Percentiles rank a stretch among this genome's conserved stretches.
Evolutionary conservation across 53 echinoderm and acorn worm species (phyloP).

Genomic region (Holothuria leucospilota): DNA sequence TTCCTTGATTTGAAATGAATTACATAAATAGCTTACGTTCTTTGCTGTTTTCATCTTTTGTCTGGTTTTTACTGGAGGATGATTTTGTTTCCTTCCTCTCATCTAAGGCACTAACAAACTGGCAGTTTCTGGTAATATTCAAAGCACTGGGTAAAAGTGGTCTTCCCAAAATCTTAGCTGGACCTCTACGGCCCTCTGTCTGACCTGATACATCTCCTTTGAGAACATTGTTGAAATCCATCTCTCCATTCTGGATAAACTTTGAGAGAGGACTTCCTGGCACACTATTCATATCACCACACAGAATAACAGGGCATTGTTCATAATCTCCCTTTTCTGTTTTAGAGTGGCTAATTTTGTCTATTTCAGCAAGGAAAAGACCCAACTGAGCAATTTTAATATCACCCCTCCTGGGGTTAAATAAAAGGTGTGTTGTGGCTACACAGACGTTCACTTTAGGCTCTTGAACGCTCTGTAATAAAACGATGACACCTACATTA

Average conservation of each 20-base stretch:
- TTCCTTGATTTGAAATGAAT: too few relatives aligned
- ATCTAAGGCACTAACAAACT: constrained; percentile 51
- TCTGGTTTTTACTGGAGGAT: background rate
- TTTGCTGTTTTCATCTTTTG: background rate
- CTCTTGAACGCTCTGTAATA: constrained; percentile 59
- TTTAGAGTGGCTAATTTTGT: constrained; percentile 63
- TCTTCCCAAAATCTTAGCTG: constrained; percentile 38
- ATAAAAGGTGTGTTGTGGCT: constrained; percentile 94
- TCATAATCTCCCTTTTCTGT: background rate
- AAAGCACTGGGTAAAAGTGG: constrained; percentile 75
- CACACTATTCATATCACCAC: constrained; percentile 94
- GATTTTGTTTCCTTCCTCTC: background rate
- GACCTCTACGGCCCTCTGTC: constrained; percentile 38
- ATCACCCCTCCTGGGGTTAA: constrained; percentile 92
- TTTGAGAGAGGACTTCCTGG: constrained; percentile 79
- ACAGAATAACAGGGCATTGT: constrained; percentile 76
- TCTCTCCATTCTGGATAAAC: constrained; percentile 67
- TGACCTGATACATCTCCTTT: constrained; percentile 80
- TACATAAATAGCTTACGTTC: background rate
- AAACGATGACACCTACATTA: constrained; percentile 82
- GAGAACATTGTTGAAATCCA: constrained; percentile 69
- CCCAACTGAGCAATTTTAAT: constrained; percentile 94
- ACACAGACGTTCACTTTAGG: constrained; percentile 70
- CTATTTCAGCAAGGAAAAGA: constrained; percentile 87
- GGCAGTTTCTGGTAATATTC: constrained; percentile 76